A percentile compares a stretch with the other conserved stretches of the same genome.
Conservation (phyloP, 2,797 vertebrate genomes). For the Sphaeramia orbicularis region DNA sequence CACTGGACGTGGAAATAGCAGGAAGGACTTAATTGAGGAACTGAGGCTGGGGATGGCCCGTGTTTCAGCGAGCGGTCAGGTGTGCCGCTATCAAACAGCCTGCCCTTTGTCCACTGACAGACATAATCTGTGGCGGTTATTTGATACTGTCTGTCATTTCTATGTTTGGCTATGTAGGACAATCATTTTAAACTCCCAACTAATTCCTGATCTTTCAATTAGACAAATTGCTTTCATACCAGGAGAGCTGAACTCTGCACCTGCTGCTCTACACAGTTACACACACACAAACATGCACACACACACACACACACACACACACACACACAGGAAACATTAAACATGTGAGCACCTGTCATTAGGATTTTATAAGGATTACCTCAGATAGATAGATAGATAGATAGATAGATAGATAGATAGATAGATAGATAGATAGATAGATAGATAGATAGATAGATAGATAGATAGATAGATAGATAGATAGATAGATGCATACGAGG, state of each 20-base stretch:
- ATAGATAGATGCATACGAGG: no score
- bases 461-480: no score
- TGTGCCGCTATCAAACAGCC: conserved; percentile 77
- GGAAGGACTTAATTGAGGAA: conserved; percentile 84
- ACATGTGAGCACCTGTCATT: conserved; percentile 66
- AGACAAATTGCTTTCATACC: conserved; percentile 81
- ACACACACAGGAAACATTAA: conserved; percentile 24
- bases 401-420: no score
- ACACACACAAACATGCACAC: conserved; percentile 21
- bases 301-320: neutral
- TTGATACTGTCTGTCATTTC: conserved; percentile 75
- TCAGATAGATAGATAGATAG: conserved; percentile 11
- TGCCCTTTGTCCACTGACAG: conserved; percentile 70
- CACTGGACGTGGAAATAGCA: conserved; percentile 81
- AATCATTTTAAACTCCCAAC: conserved; percentile 71
- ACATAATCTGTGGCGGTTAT: conserved; percentile 67
- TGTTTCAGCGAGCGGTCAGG: conserved; percentile 68
- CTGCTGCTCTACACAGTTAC: conserved; percentile 50
- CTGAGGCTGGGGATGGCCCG: conserved; percentile 60
- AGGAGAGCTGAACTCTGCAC: conserved; percentile 69
- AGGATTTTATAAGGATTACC: neutral
- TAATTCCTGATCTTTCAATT: conserved; percentile 81
- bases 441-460: no score
- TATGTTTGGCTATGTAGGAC: conserved; percentile 54
- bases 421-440: no score